Base-by-base conservation (phyloP, 2,113 vertebrate genomes). In the Erythrolamprus reginae region DNA sequence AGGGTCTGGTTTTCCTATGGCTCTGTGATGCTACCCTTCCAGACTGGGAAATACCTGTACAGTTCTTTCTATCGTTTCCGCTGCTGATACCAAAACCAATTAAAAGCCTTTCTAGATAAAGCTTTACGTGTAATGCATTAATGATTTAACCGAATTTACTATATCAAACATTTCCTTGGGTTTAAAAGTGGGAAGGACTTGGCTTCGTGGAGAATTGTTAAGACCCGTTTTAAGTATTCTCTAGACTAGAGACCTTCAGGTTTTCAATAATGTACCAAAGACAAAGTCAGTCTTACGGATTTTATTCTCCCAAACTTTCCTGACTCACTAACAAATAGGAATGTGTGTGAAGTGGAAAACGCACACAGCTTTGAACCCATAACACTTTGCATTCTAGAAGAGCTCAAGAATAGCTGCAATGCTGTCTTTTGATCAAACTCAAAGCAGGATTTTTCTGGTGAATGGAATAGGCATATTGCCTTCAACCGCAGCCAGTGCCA, bases 41-140 rank as follows among this genome's bases (percentile, higher is more conserved):
- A 48, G 45, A 51, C 47, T 82, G n/a, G 33, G 51, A 28, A 17
- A 86, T 38, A 28, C 38, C 24, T 5, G 7, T 33, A 33, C 19
- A 86, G 13, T 90, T 90, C 92, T 90, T 95, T 84, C 21, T 88
- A 33, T 42, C 86, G 28, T 65, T 1, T 12, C 0, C 0, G 85
- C 89, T 92, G 89, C 93, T 92, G 91, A 84, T 95, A 94, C 95
- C 94, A 95, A 95, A 95, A 90, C 61, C 82, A 23, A 83, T 83
- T 88, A 47, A 28, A 52, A 61, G 33, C 26, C 17, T 52, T n/a
- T 92, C 23, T 89, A 61, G 82, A 83, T 52, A 65, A 89, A 87
- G 84, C 6, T n/a, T 61, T 87, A 48, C 23, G 42, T 15, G 5
- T 58, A 12, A 1, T 51, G 51, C 1, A 13, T 48, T 50, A 48